Conservation (phyloP, 2,797 vertebrate species). For the Mustela erminea region DNA sequence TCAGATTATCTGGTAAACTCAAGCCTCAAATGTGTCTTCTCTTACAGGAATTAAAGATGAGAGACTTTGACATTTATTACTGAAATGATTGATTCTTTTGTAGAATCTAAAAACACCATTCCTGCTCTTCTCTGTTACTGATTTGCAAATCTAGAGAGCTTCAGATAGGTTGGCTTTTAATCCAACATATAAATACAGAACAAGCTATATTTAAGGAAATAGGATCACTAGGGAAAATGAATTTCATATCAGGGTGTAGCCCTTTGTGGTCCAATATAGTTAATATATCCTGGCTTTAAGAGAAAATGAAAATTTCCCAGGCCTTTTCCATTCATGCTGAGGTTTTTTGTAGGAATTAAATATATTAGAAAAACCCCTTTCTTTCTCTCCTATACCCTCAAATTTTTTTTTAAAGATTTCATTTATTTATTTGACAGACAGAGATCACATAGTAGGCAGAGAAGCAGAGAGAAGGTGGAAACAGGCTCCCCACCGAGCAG, state of each 20-base stretch:
- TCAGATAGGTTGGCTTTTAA: not conserved
- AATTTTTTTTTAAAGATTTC: not conserved
- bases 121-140: not conserved
- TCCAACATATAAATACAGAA: not conserved
- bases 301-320: not conserved
- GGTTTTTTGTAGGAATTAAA: not conserved
- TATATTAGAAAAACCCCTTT: not conserved
- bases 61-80: conserved; percentile 36
- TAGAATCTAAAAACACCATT: not conserved
- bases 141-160: not conserved
- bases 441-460: too few species aligned
- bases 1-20: conserved; percentile 2
- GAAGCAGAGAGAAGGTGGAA: too few species aligned
- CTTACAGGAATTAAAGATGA: conserved; percentile 24
- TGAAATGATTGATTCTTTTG: conserved; percentile 25
- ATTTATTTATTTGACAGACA: too few species aligned
- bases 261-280: not conserved
- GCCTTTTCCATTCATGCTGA: not conserved
- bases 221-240: not conserved
- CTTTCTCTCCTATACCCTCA: not conserved
- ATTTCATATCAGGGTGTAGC: not conserved
- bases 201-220: not conserved
- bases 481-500: too few species aligned
- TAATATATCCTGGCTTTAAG: not conserved
- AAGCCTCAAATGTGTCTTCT: not conserved